These are phyloP conservation scores for Julus scandinavius DNA, from an alignment of 2,888 invertebrate genomes.

Conservation along the genomic window DNA sequence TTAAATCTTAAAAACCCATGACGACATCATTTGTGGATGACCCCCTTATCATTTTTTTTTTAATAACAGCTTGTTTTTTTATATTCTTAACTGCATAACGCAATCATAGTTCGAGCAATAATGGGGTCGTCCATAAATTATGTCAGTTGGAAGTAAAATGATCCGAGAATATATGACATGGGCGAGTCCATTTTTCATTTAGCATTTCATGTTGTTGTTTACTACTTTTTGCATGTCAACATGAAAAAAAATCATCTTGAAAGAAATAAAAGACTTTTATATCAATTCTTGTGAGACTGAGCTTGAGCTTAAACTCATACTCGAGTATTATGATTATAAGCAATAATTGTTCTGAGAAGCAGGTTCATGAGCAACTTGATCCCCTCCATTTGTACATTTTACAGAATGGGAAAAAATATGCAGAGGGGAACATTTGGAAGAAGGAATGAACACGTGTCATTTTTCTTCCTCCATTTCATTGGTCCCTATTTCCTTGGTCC, in stretches of 20 bases:
- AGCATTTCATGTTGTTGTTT: too few relatives aligned
- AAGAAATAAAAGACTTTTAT: too few relatives aligned
- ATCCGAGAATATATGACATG: neutral
- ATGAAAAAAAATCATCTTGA: too few relatives aligned
- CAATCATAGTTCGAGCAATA: neutral
- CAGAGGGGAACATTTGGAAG: neutral
- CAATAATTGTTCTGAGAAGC: neutral
- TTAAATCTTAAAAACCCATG: neutral
- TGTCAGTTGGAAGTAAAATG: neutral
- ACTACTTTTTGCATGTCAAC: too few relatives aligned
- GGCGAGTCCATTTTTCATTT: neutral
- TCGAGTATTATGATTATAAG: neutral
- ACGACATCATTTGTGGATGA: neutral
- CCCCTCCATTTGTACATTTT: neutral
- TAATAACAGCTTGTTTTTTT: too few relatives aligned
- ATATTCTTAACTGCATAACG: too few relatives aligned
- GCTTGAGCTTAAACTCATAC: neutral
- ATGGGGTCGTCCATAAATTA: neutral
- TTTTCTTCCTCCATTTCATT: neutral
- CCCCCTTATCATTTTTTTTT: neutral
- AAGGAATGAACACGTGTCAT: conserved; percentile 10
- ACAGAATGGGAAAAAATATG: neutral
- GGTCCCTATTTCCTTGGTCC: neutral
- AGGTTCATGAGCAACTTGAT: neutral
- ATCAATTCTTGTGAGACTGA: too few relatives aligned